These are phyloP conservation scores for Drosophila monieri DNA, from an alignment of 2,888 invertebrate genomes.

Conservation along the genomic window DNA sequence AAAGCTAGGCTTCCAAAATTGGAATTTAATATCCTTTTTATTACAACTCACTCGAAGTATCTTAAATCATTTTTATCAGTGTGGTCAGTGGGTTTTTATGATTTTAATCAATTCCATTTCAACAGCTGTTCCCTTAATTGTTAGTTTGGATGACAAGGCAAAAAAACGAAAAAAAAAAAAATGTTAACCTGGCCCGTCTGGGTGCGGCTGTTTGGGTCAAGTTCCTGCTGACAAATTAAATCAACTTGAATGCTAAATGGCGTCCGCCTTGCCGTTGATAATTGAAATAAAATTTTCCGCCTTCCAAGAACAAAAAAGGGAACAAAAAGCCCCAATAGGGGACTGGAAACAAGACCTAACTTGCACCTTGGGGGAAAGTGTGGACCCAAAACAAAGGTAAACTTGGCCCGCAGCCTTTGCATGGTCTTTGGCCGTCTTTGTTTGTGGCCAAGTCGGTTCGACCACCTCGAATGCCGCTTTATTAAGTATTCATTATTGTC, in stretches of 20 bases:
- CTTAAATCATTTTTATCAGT: not conserved
- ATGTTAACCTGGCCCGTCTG: not conserved
- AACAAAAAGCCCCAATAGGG: conserved; percentile 19
- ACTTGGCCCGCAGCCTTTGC: conserved; percentile 55
- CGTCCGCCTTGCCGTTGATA: conserved; percentile 59
- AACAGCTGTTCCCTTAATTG: conserved; percentile 12
- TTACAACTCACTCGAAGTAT: not conserved
- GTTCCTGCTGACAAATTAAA: conserved; percentile 49
- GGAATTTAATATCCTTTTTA: not conserved
- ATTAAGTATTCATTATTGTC: conserved; percentile 79
- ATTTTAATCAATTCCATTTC: conserved; percentile 8
- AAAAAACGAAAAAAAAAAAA: no score
- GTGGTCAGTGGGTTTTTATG: conserved; percentile 1
- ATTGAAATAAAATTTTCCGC: conserved; percentile 68
- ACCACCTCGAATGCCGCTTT: conserved; percentile 68
- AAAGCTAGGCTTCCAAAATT: not conserved
- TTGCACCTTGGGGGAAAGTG: conserved; percentile 1
- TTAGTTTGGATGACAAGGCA: conserved; percentile 4
- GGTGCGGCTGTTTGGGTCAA: conserved; percentile 31
- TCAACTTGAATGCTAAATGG: conserved; percentile 40
- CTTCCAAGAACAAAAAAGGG: conserved; percentile 34
- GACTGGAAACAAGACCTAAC: conserved; percentile 4
- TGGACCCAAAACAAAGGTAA: conserved; percentile 62
- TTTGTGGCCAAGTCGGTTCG: conserved; percentile 41
- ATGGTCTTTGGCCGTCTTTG: conserved; percentile 43